phyloP scores from a whole-genome alignment of 2,113 vertebrate genomes.

The Poeciliopsis turrubarensis region DNA sequence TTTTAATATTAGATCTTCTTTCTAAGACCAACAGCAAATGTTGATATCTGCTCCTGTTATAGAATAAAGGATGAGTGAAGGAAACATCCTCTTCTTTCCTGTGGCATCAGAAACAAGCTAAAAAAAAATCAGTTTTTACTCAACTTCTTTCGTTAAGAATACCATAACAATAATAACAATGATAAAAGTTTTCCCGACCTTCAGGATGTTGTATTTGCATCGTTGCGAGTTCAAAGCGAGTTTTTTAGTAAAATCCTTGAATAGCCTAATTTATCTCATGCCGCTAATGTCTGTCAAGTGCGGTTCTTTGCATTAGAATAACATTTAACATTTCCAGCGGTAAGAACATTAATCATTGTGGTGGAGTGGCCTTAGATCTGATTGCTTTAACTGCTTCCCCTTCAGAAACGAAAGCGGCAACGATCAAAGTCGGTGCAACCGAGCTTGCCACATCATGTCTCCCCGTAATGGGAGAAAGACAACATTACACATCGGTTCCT shows the following conservation, averaged over 20 bases:
- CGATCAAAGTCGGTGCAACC: constrained; percentile 64
- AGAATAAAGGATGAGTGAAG: constrained; percentile 13
- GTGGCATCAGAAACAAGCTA: too few species aligned
- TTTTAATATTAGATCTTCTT: constrained; percentile 7
- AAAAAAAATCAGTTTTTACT: not conserved
- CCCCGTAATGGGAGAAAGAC: constrained; percentile 50
- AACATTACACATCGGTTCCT: constrained; percentile 52
- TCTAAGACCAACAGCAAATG: constrained; percentile 35
- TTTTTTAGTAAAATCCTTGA: not conserved
- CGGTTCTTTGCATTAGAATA: not conserved
- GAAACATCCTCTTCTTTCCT: constrained; percentile 1
- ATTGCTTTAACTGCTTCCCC: constrained; percentile 59
- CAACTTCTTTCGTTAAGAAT: not conserved
- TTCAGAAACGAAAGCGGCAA: constrained; percentile 40
- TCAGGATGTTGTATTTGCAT: not conserved
- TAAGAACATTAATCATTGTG: constrained; percentile 31
- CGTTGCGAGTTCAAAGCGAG: not conserved
- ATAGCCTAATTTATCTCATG: not conserved
- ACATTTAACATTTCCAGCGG: constrained; percentile 15
- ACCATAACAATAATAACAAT: not conserved
- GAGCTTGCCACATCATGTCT: constrained; percentile 40
- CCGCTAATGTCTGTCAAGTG: not conserved
- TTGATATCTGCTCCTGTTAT: constrained; percentile 6
- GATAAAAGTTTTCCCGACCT: not conserved
- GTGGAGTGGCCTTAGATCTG: constrained; percentile 46